Conservation (phyloP, 2,888 invertebrate genomes). For the Vandiemenella viatica region DNA sequence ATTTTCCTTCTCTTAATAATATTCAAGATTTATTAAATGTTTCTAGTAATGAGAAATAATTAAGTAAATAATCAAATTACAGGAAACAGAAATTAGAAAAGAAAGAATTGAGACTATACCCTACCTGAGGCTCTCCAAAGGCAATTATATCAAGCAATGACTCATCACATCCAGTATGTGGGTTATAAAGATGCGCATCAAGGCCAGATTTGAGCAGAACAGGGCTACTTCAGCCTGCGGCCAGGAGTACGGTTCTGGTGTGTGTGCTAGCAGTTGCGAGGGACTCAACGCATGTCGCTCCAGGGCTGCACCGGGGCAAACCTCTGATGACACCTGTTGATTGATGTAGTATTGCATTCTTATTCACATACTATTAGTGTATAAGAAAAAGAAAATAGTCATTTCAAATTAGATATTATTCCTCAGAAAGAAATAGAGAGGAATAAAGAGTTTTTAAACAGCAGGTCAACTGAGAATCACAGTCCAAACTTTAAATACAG, state of each 20-base stretch:
- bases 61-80: too few relatives aligned
- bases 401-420: too few relatives aligned
- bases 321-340: conserved; percentile 40
- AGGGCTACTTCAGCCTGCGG: conserved; percentile 27
- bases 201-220: conserved; percentile 30
- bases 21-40: too few relatives aligned
- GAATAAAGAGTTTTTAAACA: too few relatives aligned
- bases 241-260: conserved; percentile 27
- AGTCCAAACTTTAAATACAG: too few relatives aligned
- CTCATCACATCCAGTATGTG: conserved; percentile 35
- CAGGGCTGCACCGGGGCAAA: conserved; percentile 49
- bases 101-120: conserved; percentile 15
- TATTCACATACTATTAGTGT: too few relatives aligned
- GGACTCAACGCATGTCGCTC: conserved; percentile 51
- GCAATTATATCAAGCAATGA: conserved; percentile 39
- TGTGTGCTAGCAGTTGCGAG: conserved; percentile 35
- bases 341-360: background rate
- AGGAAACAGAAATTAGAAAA: too few relatives aligned
- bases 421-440: too few relatives aligned
- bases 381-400: background rate
- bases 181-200: conserved; percentile 30
- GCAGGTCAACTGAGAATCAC: too few relatives aligned
- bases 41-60: too few relatives aligned
- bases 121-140: conserved; percentile 37
- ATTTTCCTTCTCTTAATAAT: too few relatives aligned